A percentile compares a stretch with the other conserved stretches of the same genome.
Conservation (phyloP, 2,888 invertebrate genomes). For the Phorcus lineatus region DNA sequence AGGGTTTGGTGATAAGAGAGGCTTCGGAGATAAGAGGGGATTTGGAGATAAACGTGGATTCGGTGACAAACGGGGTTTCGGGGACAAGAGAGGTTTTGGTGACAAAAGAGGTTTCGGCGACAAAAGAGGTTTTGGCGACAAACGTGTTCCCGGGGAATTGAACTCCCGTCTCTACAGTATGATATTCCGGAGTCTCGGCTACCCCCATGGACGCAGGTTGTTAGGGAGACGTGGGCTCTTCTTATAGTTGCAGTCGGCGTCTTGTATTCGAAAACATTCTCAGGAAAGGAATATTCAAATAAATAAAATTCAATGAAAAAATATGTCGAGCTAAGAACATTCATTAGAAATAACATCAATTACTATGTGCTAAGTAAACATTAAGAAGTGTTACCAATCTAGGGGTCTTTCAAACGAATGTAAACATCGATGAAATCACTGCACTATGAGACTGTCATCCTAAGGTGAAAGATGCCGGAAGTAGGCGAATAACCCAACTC, state of each 20-base stretch:
- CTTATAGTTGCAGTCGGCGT: background rate
- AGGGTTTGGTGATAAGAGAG: constrained; percentile 42
- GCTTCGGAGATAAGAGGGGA: constrained; percentile 39
- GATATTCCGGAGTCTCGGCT: constrained; percentile 8
- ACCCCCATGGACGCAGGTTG: background rate
- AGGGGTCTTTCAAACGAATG: no score
- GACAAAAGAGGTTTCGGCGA: constrained; percentile 42
- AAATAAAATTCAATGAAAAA: no score
- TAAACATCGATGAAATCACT: no score
- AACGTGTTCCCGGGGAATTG: constrained; percentile 1
- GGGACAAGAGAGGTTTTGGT: constrained; percentile 44
- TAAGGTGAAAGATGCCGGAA: no score
- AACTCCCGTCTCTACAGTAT: constrained; percentile 14
- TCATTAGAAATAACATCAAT: no score
- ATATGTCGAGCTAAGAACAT: no score
- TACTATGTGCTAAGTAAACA: no score
- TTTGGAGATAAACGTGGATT: constrained; percentile 40
- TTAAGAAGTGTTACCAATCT: no score
- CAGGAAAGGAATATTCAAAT: no score
- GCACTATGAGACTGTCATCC: no score
- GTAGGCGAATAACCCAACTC: no score
- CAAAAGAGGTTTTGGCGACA: constrained; percentile 31
- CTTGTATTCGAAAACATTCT: no score
- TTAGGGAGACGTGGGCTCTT: background rate
- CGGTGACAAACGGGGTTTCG: constrained; percentile 42